Base-by-base conservation (phyloP, 37 sponge, comb jelly and placozoan species). In the Agelas oroides region DNA sequence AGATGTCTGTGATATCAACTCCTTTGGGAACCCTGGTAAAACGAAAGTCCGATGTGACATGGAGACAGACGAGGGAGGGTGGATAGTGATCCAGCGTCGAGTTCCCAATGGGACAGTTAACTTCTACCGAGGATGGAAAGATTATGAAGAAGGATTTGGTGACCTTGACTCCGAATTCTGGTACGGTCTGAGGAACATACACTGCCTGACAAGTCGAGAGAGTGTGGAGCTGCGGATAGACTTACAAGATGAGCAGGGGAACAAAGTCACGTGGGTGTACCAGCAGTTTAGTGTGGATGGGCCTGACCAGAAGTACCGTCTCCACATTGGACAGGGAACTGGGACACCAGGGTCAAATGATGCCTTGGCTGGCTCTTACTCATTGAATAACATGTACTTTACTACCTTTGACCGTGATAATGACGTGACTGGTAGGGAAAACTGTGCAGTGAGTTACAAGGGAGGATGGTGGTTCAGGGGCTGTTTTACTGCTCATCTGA, bases 171-270 rank as follows among this genome's bases (percentile, higher is more conserved):
- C 36, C 17, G 83, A 82, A 52, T 71, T 72, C 57, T 82, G 83
- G 83, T 82, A 68, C 15, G 83, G 83, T 71, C 73, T 82, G 25
- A 71, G 63, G 16, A 82, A 82, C 61, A 70, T 82, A 19, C 83
- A 82, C 69, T 53, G 71, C 69, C 73, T 82, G 25, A 71, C 83
- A 2, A 60, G 54, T 17, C 34, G 62, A 59, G 63, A 68, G 13
- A 11, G 46, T 1, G 69, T 60, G 27, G 73, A 70, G 11, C 63
- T 82, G 23, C 20, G 73, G n/a, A 68, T 82, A 31, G 83, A 82
- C 14, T 19, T 53, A 35, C 37, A 54, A 18, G 41, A 71, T 2
- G 72, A 35, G 30, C 21, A 35, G 53, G 62, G 62, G 28, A 18
- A 20, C n/a, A 16, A 46, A 5, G 24, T 59, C 14, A 35, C 28